Base-by-base conservation (phyloP, 2,888 invertebrate genomes). In the Rhamnusium bicolor region DNA sequence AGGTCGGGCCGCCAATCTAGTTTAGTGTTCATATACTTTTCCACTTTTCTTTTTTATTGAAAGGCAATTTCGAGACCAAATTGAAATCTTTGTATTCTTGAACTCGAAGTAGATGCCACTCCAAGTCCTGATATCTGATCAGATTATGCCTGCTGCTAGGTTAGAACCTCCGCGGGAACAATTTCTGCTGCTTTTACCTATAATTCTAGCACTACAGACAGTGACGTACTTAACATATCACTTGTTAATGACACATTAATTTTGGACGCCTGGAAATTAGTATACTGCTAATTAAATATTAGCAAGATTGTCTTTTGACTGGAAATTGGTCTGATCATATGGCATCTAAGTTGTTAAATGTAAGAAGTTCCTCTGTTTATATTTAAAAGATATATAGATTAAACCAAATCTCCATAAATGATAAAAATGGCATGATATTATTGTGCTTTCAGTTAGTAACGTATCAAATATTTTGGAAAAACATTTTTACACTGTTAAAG, bases 81-180 rank as follows among this genome's bases (percentile, higher is more conserved):
- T 87, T 87, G 87, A 87, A 87, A 87, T 87, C 87, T 87, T 87
- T 87, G 86, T 87, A 86, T 86, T 86, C 86, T 84, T 84, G 85
- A 86, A 85, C 84, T 85, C 86, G 85, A 85, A 85, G 85, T 76
- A 83, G 85, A 86, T 85, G 85, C 86, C 87, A 83, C 86, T 86
- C 85, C 85, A 85, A 84, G 86, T 84, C 85, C 86, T n/a, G 86
- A 86, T 86, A 86, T 87, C 86, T 86, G 86, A 86, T 87, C 86
- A 85, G 87, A 87, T 87, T 87, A 87, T 86, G 84, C 85, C 84
- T 76, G 82, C 82, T 79, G 81, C 83, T 82, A 79, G 79, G 80
- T 79, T 78, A 83, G 82, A 83, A 82, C 83, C 81, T 74, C 74
- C 76, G 73, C 73, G 76, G 76, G 69, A 72, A 69, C 68, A 69